Conservation (phyloP, 2,113 vertebrate genomes). For the Microtus oregoni region DNA sequence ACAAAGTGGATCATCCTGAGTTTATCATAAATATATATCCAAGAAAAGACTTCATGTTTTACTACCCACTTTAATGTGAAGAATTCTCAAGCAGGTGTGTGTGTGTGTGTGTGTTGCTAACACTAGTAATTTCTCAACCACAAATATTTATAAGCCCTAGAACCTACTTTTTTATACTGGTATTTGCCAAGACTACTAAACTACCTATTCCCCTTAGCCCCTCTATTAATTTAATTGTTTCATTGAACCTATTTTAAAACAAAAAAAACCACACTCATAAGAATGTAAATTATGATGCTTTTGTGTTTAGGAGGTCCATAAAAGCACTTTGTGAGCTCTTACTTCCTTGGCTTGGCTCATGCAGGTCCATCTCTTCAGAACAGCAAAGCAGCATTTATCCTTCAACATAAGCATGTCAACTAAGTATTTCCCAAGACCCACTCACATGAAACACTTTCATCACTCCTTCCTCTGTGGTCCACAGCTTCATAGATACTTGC, state of each 20-base stretch:
- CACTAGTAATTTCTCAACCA: background rate
- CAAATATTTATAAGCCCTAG: background rate
- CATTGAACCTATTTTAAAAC: background rate
- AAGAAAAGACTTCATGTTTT: background rate
- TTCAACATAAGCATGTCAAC: background rate
- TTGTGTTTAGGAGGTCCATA: background rate
- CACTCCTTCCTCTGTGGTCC: background rate
- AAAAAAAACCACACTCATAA: background rate
- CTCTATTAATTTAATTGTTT: background rate
- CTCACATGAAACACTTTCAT: background rate
- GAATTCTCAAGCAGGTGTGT: background rate
- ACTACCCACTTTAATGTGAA: background rate
- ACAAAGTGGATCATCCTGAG: background rate
- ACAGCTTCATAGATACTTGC: background rate
- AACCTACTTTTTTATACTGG: background rate
- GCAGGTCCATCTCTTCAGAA: background rate
- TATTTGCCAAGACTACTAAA: background rate
- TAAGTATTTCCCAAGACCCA: background rate
- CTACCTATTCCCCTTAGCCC: background rate
- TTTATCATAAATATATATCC: accelerated
- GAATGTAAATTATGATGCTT: background rate
- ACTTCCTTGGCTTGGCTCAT: background rate
- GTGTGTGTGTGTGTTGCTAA: too few relatives aligned
- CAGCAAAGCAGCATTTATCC: background rate
- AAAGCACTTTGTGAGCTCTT: background rate